Evolutionary conservation across 2,888 invertebrate genomes (phyloP).

Genomic region (Anaspis maculata): DNA sequence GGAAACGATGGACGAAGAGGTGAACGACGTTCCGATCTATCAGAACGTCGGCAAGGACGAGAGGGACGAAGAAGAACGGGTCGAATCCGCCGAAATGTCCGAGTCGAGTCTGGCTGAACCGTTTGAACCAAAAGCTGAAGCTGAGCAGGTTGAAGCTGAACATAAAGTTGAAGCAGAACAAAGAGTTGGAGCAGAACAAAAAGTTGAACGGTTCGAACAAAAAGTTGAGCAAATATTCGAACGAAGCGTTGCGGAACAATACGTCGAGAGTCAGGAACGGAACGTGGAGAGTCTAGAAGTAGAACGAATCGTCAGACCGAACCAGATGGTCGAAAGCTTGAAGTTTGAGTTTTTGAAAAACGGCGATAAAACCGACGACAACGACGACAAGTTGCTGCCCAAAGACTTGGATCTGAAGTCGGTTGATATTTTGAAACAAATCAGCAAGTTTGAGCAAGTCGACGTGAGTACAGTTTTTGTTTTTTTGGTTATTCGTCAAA

Average conservation of each 20-base stretch:
- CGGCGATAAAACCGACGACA: conserved; percentile 21
- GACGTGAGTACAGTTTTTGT: too few species aligned
- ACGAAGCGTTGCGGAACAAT: conserved; percentile 1
- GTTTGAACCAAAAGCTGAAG: neutral
- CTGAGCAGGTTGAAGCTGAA: conserved; percentile 3
- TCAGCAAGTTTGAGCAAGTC: conserved; percentile 37
- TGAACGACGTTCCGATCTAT: conserved; percentile 19
- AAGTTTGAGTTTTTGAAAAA: conserved; percentile 31
- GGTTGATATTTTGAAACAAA: conserved; percentile 36
- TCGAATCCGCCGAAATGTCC: neutral
- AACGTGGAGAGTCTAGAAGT: neutral
- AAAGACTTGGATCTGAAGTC: conserved; percentile 26
- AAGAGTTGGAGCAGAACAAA: conserved; percentile 5
- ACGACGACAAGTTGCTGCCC: conserved; percentile 22
- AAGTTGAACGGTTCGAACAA: conserved; percentile 5
- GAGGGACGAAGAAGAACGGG: neutral
- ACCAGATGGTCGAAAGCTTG: conserved; percentile 28
- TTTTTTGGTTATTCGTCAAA: conserved; percentile 1
- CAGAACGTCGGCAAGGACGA: conserved; percentile 20
- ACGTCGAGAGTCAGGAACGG: neutral
- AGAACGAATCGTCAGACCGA: conserved; percentile 21
- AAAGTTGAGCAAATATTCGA: conserved; percentile 5
- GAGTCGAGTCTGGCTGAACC: neutral
- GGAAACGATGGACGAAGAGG: conserved; percentile 13
- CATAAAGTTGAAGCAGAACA: conserved; percentile 1